phyloP scores from a whole-genome alignment of 1,140 invertebrate genomes.

The Mya arenaria region DNA sequence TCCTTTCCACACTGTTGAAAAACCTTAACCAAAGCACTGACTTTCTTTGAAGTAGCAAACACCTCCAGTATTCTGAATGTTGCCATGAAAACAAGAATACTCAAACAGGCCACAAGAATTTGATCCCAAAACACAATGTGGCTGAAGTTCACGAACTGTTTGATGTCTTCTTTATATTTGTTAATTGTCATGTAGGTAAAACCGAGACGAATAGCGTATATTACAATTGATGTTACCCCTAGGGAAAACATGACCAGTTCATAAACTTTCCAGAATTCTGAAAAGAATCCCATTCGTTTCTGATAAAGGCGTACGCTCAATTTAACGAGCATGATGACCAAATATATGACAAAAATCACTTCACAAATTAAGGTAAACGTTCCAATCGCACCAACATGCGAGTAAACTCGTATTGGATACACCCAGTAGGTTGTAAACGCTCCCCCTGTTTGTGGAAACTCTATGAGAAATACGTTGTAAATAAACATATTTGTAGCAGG shows the following conservation, averaged over 20 bases:
- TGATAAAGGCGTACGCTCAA: constrained; percentile 25
- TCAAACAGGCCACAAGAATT: constrained; percentile 23
- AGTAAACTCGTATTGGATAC: constrained; percentile 51
- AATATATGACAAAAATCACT: constrained; percentile 30
- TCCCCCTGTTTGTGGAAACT: constrained; percentile 82
- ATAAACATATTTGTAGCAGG: constrained; percentile 73
- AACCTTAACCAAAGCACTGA: constrained; percentile 38
- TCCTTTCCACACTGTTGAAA: constrained; percentile 34
- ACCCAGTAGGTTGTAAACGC: constrained; percentile 57
- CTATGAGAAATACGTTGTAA: constrained; percentile 65
- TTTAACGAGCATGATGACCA: constrained; percentile 35
- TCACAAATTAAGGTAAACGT: constrained; percentile 44
- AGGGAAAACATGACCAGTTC: constrained; percentile 25
- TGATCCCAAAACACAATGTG: constrained; percentile 58
- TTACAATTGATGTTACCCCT: background rate
- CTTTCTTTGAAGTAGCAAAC: constrained; percentile 50
- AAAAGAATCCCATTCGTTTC: constrained; percentile 32
- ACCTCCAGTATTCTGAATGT: constrained; percentile 55
- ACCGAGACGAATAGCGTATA: constrained; percentile 14
- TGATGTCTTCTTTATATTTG: constrained; percentile 48
- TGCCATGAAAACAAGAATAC: constrained; percentile 46
- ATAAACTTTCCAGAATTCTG: constrained; percentile 54
- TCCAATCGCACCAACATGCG: constrained; percentile 43
- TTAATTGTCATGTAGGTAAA: constrained; percentile 19
- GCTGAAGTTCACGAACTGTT: constrained; percentile 56